These are phyloP conservation scores for Heliconius hewitsoni DNA, from an alignment of 1,140 invertebrate genomes.

Conservation along the genomic window DNA sequence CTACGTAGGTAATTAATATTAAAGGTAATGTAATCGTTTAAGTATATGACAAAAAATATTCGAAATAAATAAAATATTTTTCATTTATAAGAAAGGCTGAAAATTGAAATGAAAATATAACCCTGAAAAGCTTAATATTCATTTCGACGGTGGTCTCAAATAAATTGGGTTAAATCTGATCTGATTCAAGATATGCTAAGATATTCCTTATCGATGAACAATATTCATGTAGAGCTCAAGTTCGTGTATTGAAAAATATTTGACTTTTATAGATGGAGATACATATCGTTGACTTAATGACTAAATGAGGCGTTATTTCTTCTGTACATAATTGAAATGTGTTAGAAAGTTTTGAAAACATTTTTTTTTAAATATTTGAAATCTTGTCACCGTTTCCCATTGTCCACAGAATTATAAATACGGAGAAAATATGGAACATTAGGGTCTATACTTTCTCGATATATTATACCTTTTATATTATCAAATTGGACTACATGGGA, in stretches of 20 bases:
- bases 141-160: conserved; percentile 1
- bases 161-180: conserved; percentile 15
- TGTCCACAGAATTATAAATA: too few relatives aligned
- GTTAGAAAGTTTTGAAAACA: neutral
- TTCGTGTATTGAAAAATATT: conserved; percentile 11
- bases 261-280: neutral
- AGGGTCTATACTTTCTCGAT: too few relatives aligned
- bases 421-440: too few relatives aligned
- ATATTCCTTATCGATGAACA: conserved; percentile 13
- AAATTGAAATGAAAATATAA: neutral
- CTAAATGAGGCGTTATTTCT: neutral
- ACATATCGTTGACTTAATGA: neutral
- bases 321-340: neutral
- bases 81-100: neutral
- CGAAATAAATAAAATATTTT: neutral
- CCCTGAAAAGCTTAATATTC: neutral
- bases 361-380: neutral
- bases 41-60: neutral
- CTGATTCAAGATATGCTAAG: conserved; percentile 10
- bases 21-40: neutral
- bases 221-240: neutral
- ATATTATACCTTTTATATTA: too few relatives aligned
- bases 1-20: neutral
- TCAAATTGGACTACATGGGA: too few relatives aligned
- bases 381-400: too few relatives aligned